Evolutionary conservation across 2,113 vertebrate genomes (phyloP).

Genomic region (Burhinus bistriatus): DNA sequence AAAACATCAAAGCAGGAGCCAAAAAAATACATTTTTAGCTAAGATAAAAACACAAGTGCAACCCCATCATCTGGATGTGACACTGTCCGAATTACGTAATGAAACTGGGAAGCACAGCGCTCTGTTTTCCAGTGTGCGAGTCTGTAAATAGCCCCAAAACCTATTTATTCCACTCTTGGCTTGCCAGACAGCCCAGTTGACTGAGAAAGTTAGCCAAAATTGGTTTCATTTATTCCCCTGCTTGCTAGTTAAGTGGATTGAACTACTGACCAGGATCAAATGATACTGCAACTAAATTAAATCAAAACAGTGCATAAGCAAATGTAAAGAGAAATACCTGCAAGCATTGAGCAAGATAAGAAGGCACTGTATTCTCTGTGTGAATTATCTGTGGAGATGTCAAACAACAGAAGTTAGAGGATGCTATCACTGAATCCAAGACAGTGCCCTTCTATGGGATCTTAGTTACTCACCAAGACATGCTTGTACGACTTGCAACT

Average conservation of each 20-base stretch:
- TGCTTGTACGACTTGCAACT: accelerated
- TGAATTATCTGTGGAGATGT: not conserved
- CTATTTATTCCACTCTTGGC: conserved; percentile 24
- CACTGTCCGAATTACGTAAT: not conserved
- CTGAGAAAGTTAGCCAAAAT: conserved; percentile 1
- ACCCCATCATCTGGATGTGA: not conserved
- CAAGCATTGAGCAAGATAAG: not conserved
- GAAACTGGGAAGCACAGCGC: not conserved
- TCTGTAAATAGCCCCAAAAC: conserved; percentile 17
- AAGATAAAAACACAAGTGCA: not conserved
- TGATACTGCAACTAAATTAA: conserved; percentile 19
- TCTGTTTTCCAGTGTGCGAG: not conserved
- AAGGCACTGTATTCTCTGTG: not conserved
- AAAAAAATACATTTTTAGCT: not conserved
- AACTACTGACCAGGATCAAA: conserved; percentile 29
- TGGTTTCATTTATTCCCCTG: conserved; percentile 23
- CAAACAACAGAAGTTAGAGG: not conserved
- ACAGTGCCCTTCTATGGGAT: not conserved
- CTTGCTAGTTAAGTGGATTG: not conserved
- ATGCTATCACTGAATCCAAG: not conserved
- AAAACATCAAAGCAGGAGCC: not conserved
- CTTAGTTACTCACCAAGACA: not conserved
- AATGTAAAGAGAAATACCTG: conserved; percentile 1
- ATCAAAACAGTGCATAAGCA: not conserved
- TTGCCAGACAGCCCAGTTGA: conserved; percentile 22